A percentile compares a stretch with the other conserved stretches of the same genome.
phyloP scores from a whole-genome alignment of 2,797 vertebrate genomes.

The Agapornis canus region DNA sequence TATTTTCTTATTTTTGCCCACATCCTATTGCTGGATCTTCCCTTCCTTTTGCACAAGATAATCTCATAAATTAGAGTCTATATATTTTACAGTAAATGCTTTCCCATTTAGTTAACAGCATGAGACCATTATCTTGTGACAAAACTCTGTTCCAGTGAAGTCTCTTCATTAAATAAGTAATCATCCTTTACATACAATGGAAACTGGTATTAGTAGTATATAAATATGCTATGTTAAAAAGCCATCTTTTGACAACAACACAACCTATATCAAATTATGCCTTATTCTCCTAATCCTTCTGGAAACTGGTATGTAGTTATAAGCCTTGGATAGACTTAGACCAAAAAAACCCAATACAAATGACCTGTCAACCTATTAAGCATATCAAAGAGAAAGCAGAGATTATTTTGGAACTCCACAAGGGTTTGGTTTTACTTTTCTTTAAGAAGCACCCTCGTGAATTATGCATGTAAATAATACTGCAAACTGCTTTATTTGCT shows the following conservation, averaged over 20 bases:
- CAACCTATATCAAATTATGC: constrained; percentile 1
- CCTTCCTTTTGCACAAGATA: neutral
- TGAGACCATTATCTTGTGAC: constrained; percentile 62
- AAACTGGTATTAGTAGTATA: constrained; percentile 47
- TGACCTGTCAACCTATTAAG: neutral
- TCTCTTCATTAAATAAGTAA: constrained; percentile 66
- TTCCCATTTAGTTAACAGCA: constrained; percentile 69
- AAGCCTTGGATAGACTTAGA: neutral
- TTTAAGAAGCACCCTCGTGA: neutral
- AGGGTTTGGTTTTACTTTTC: neutral
- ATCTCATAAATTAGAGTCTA: constrained; percentile 38
- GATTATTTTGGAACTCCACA: neutral
- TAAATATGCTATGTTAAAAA: constrained; percentile 33
- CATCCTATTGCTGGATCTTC: neutral
- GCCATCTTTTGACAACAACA: neutral
- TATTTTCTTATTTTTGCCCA: neutral
- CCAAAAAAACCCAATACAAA: neutral
- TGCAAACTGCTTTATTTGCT: neutral
- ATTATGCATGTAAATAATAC: neutral
- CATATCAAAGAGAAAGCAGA: neutral
- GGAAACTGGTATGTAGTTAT: neutral
- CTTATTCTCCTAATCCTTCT: neutral
- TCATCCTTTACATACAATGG: constrained; percentile 60
- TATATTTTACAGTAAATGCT: constrained; percentile 60
- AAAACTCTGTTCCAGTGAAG: constrained; percentile 46